Evolutionary conservation across 2,797 vertebrate genomes (phyloP), one percentile per base, ranked within the genome.

Genomic region (Alexandromys oeconomus): DNA sequence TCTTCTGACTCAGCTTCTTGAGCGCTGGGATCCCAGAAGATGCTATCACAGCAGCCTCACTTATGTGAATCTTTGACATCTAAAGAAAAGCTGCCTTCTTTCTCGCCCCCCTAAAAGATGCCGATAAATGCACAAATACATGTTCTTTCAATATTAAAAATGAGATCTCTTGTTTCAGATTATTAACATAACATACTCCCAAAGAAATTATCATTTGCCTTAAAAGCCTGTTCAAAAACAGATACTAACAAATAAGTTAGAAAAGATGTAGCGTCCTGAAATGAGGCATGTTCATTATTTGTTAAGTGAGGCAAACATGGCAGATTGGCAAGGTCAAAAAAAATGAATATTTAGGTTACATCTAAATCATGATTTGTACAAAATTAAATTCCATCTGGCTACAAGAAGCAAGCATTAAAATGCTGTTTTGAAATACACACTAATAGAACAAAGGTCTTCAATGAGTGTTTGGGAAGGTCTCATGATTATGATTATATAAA

Each of bases 401-500:
- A 43, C 92, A 95, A 96, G 34, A 91, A 29, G 92, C 82, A 92
- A 92, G n/a, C 89, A 1, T 88, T 94, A 82, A 81, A 95, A 93
- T 12, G 73, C 46, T 76, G 10, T 57, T 97, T 86, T 79, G n/a
- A 78, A 96, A 92, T 91, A 31, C 51, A 82, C 54, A 40, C 25
- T 85, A 80, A 71, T n/a, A 86, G 67, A 87, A 94, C 93, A 89
- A 96, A 92, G 27, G 54, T 57, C 73, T 77, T 93, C 73, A 87
- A 40, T 74, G 96, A 92, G 40, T 94, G 82, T 69, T 80, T 87
- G 40, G 27, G 37, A 91, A 88, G 2, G 81, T 89, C 31, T 93
- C 37, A 76, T 54, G 48, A 82, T 65, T 27, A 57, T 94, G 77
- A 74, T 91, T 88, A 76, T 74, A 87, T 78, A 84, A 85, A 93